A percentile compares a stretch with the other conserved stretches of the same genome.
phyloP scores from a whole-genome alignment of 2,888 invertebrate genomes.

The Stictocephala bisonia region DNA sequence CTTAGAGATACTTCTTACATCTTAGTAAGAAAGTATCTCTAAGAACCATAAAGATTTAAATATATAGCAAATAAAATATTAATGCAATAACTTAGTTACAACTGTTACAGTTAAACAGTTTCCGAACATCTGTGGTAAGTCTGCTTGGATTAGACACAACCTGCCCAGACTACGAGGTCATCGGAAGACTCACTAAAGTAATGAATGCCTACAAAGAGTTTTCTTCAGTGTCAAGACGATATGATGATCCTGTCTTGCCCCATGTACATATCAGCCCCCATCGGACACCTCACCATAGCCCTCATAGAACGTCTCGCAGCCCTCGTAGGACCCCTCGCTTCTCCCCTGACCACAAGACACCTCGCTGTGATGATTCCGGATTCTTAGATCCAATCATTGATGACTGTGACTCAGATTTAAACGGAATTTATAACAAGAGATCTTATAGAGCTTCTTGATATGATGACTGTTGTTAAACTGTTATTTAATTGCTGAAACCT shows the following conservation, averaged over 20 bases:
- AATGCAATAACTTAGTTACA: no score
- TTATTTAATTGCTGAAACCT: no score
- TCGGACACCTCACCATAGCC: slow-evolving; percentile 63
- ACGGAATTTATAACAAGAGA: slow-evolving; percentile 73
- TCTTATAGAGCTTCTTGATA: slow-evolving; percentile 61
- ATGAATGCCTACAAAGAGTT: slow-evolving; percentile 90
- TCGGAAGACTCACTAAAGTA: slow-evolving; percentile 82
- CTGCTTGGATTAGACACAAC: slow-evolving; percentile 78
- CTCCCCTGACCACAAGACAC: slow-evolving; percentile 59
- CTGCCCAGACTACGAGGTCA: slow-evolving; percentile 80
- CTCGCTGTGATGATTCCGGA: slow-evolving; percentile 76
- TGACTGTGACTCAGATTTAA: slow-evolving; percentile 69
- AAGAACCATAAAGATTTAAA: no score
- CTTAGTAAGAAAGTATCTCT: no score
- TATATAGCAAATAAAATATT: no score
- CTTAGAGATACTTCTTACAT: no score
- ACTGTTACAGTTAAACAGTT: slow-evolving; percentile 72
- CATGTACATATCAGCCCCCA: slow-evolving; percentile 64
- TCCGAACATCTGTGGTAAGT: slow-evolving; percentile 79
- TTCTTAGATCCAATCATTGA: slow-evolving; percentile 77
- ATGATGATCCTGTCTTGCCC: slow-evolving; percentile 70
- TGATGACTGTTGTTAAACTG: slow-evolving; percentile 4
- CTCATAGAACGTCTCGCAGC: slow-evolving; percentile 63
- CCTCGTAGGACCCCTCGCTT: slow-evolving; percentile 65
- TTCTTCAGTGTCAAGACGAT: slow-evolving; percentile 82